Base-by-base conservation (phyloP, 2,797 vertebrate genomes). In the Emydoidea blandingii region DNA sequence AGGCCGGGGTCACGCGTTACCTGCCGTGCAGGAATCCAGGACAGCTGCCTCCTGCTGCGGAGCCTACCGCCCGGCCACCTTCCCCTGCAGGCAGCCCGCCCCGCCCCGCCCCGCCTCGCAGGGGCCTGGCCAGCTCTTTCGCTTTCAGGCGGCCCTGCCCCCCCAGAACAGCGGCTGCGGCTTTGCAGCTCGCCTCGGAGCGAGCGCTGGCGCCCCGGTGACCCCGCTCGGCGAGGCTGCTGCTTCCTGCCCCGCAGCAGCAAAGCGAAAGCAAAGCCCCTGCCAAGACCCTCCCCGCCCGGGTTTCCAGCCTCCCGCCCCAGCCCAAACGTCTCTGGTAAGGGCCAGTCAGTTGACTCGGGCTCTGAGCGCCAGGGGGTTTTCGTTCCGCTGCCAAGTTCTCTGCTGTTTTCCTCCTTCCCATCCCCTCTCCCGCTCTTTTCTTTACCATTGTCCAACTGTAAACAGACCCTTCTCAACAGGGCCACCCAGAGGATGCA, bases 191-290 rank as follows among this genome's bases (percentile, higher is more conserved):
- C 6, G 52, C 18, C 52, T 3, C 1, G 52, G 53, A 21, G 53
- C 53, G 19, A 53, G 53, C 53, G 53, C 53, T 15, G 89, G 56
- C 80, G 0, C 52, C 65, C 9, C 50, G 14, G 49, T 31, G 21
- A 16, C 34, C 16, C n/a, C 1, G n/a, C 2, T 1, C 25, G 0
- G 18, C n/a, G 3, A 34, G 9, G 79, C 89, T 5, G 72, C 68
- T 2, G 84, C 68, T 3, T n/a, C 85, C 50, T 4, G 47, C 62
- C 8, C 56, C 1, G 47, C 31, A 11, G 1, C 1, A 0, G 81
- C 41, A 52, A 91, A 88, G 29, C 11, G 86, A 94, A 91, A 91
- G 82, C 0, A 44, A 19, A 3, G 34, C 8, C 23, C 2, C 29
- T 0, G 83, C 54, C 0, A 25, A 11, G 3, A 10, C 21, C 54